Evolutionary conservation across 2,113 vertebrate genomes (phyloP), one percentile per base, ranked within the genome.

Genomic region (Fregata magnificens): DNA sequence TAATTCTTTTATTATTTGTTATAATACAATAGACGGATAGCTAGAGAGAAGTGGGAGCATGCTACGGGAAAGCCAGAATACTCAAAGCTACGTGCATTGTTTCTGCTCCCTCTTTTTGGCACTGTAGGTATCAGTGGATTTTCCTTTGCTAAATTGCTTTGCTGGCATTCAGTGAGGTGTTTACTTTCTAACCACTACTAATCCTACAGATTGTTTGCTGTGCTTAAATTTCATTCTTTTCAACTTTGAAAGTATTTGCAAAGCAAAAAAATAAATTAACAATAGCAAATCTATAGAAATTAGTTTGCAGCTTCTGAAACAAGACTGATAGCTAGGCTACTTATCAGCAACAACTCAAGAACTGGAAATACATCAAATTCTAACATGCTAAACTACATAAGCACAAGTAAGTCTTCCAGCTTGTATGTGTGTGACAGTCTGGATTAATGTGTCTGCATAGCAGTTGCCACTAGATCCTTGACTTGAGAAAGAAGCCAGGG

Each of bases 1-100:
- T 96, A 83, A 90, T 93, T 94, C 31, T 95, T 84, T 73, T 88
- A 52, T 91, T 92, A 90, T 92, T 88, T 97, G 85, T 76, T 91
- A n/a, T 53, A 95, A 76, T 92, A 67, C 44, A 63, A 17, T 77
- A 78, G 78, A 62, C 7, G 1, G 50, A 63, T 72, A 73, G 62
- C 81, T 85, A 40, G 71, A 59, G 71, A 91, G 74, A 87, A 95
- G 63, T 82, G 49, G 50, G 73, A 87, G 8, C 76, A 28, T 74
- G 45, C 44, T 76, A 42, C 2, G 18, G 66, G 58, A 82, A 88
- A 76, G 28, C 38, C 40, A 63, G 44, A 74, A 49, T 31, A 49
- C 66, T 90, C n/a, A 62, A 67, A 90, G 52, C 82, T 80, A 5
- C 24, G 18, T 82, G 36, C 31, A 11, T 88, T 71, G 40, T 79